These are phyloP conservation scores for Circaetus gallicus DNA, from an alignment of 2,113 vertebrate genomes.

Conservation along the genomic window DNA sequence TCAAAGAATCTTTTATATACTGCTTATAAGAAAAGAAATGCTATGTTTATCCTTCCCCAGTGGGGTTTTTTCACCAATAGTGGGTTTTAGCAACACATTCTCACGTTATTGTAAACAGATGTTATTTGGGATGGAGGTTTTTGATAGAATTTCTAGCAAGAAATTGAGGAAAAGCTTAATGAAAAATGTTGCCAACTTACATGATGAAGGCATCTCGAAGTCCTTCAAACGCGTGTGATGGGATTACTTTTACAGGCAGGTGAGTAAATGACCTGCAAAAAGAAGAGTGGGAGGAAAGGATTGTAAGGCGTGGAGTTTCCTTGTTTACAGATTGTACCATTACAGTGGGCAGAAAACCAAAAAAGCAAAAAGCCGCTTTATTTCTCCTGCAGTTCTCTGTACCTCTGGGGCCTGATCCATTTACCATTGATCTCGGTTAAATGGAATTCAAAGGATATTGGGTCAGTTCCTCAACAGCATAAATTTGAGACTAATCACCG, in stretches of 20 bases:
- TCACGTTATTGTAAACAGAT: not conserved
- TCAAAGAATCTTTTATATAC: not conserved
- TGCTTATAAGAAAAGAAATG: conserved; percentile 14
- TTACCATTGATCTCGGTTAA: not conserved
- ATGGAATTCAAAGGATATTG: not conserved
- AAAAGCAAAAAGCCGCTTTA: not conserved
- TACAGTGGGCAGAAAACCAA: not conserved
- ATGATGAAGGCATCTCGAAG: conserved; percentile 83
- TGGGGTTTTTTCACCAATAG: not conserved
- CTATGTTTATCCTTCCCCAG: not conserved
- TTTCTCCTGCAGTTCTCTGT: not conserved
- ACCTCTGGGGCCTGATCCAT: not conserved
- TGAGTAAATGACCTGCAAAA: conserved; percentile 80
- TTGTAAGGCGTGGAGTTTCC: not conserved
- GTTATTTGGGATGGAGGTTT: not conserved
- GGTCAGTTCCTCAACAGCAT: not conserved
- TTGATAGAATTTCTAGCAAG: not conserved
- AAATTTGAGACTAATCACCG: not conserved
- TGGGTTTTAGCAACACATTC: not conserved
- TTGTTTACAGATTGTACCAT: not conserved
- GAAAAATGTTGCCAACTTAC: conserved; percentile 74
- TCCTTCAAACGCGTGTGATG: conserved; percentile 82
- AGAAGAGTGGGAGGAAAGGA: not conserved
- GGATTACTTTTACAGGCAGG: conserved; percentile 81
- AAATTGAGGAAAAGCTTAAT: not conserved